These are phyloP conservation scores for Cololabis saira DNA, from an alignment of 2,113 vertebrate species.

Conservation along the genomic window DNA sequence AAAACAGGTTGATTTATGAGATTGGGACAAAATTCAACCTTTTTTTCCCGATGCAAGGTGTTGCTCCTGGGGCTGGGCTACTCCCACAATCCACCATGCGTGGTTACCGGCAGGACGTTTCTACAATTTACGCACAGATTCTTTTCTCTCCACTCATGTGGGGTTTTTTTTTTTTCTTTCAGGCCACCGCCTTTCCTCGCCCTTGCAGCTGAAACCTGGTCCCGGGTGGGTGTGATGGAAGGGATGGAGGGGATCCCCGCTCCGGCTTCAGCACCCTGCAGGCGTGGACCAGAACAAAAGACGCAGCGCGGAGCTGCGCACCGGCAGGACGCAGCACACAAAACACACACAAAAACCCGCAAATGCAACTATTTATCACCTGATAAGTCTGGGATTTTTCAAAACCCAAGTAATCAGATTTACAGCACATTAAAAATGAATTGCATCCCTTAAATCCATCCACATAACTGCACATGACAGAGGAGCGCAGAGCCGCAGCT, in stretches of 20 bases:
- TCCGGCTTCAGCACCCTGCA: conserved; percentile 74
- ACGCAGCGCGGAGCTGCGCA: conserved; percentile 40
- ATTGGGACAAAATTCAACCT: neutral
- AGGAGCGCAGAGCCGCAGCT: neutral
- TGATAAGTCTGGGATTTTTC: too few relatives aligned
- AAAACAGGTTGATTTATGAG: too few relatives aligned
- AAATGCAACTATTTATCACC: too few relatives aligned
- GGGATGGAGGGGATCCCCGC: neutral
- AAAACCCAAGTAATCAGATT: too few relatives aligned
- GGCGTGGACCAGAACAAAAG: conserved; percentile 81
- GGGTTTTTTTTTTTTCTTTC: too few relatives aligned
- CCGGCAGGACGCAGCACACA: conserved; percentile 2
- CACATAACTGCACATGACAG: conserved; percentile 32
- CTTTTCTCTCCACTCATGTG: neutral
- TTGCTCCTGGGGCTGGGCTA: conserved; percentile 17
- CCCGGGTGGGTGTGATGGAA: conserved; percentile 27
- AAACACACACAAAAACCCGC: neutral
- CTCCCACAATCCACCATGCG: conserved; percentile 34
- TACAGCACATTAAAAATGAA: too few relatives aligned
- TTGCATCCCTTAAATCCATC: neutral
- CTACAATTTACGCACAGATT: neutral
- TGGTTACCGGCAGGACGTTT: neutral
- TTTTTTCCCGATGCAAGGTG: conserved; percentile 31
- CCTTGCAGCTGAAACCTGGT: neutral
- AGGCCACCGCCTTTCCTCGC: neutral